phyloP scores from a whole-genome alignment of 2,888 invertebrate species.

The Alcis repandata region DNA sequence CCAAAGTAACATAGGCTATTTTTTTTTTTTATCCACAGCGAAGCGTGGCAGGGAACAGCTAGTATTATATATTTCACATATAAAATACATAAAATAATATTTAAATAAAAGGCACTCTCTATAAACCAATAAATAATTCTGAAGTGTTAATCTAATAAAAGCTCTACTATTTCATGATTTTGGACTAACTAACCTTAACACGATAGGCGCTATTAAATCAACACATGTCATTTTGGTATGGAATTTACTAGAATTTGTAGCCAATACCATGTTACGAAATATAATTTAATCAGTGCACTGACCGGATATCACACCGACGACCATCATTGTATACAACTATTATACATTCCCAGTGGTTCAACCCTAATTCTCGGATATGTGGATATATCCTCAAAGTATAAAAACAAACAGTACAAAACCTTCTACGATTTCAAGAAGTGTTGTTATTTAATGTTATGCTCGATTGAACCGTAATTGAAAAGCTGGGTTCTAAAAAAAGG shows the following conservation, averaged over 20 bases:
- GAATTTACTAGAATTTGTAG: not conserved
- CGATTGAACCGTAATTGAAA: slow-evolving; percentile 13
- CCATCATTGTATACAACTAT: slow-evolving; percentile 14
- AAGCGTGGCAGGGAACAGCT: too few relatives aligned
- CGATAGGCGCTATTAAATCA: too few relatives aligned
- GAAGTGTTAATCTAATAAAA: too few relatives aligned
- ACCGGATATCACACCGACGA: slow-evolving; percentile 21
- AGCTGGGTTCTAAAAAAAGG: slow-evolving; percentile 3
- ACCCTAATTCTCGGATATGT: slow-evolving; percentile 16
- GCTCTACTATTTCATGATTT: too few relatives aligned
- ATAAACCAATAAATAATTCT: too few relatives aligned
- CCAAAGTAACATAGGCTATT: too few relatives aligned
- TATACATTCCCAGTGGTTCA: slow-evolving; percentile 10
- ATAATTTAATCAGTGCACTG: slow-evolving; percentile 12
- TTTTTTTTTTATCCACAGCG: too few relatives aligned
- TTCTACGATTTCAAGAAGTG: slow-evolving; percentile 1
- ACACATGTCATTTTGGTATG: not conserved
- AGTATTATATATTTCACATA: too few relatives aligned
- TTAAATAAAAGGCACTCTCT: too few relatives aligned
- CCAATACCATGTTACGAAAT: slow-evolving; percentile 7
- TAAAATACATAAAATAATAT: too few relatives aligned
- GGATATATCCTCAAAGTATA: not conserved
- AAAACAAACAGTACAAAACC: not conserved
- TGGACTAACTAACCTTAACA: too few relatives aligned
- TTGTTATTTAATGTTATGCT: slow-evolving; percentile 3